phyloP scores from a whole-genome alignment of 2,113 vertebrate species.

The Pollimyrus isidori region DNA sequence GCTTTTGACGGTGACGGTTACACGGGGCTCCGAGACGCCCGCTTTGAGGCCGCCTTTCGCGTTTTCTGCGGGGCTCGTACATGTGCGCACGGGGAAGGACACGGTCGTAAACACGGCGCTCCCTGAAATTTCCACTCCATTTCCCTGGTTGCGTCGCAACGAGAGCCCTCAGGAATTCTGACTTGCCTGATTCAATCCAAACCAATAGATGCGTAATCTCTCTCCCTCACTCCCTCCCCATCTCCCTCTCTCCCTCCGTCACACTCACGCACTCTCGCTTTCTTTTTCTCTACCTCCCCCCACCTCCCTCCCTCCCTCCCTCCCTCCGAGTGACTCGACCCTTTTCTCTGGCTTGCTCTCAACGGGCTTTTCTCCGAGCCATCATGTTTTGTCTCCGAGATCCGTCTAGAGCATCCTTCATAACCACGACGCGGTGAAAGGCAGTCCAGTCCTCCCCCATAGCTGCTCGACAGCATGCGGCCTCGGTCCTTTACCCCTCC shows the following conservation, averaged over 20 bases:
- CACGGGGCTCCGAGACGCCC: neutral
- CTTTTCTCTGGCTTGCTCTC: slow-evolving; percentile 22
- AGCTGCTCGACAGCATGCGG: slow-evolving; percentile 26
- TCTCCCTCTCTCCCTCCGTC: slow-evolving; percentile 12
- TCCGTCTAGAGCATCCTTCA: slow-evolving; percentile 53
- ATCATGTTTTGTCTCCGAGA: slow-evolving; percentile 66
- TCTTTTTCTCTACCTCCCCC: slow-evolving; percentile 21
- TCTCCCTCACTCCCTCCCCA: slow-evolving; percentile 34
- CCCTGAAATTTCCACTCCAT: slow-evolving; percentile 50
- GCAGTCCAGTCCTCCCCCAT: slow-evolving; percentile 26
- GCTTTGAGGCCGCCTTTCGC: neutral
- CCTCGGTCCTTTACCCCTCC: slow-evolving; percentile 34
- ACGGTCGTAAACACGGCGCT: slow-evolving; percentile 17
- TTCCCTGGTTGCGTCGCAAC: slow-evolving; percentile 53
- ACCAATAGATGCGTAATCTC: slow-evolving; percentile 59
- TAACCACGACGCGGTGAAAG: slow-evolving; percentile 43
- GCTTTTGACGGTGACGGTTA: neutral
- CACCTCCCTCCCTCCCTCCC: neutral
- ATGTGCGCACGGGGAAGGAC: neutral
- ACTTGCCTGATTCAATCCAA: slow-evolving; percentile 58
- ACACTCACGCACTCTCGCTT: neutral
- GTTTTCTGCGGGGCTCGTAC: neutral
- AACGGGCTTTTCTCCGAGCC: slow-evolving; percentile 62
- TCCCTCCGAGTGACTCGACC: slow-evolving; percentile 17
- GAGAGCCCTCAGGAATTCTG: slow-evolving; percentile 58